Evolutionary conservation across 2,888 invertebrate genomes (phyloP).

Genomic region (Drosophila kanekoi): DNA sequence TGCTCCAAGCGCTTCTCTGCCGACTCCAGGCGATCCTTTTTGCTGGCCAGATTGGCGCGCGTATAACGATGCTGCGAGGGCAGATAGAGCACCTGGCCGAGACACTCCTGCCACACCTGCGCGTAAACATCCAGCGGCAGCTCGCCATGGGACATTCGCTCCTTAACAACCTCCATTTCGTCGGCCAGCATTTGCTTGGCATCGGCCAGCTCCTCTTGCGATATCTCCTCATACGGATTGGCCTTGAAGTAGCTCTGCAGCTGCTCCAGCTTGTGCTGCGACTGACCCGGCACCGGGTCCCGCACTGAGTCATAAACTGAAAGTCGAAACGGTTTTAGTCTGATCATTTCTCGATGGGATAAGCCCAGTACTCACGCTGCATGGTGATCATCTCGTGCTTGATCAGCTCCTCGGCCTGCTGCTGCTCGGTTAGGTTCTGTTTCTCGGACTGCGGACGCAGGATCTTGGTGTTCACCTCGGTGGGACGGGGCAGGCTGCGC

Average conservation of each 20-base stretch:
- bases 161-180: slow-evolving; percentile 96
- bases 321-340: neutral
- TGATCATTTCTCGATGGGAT: too few relatives aligned
- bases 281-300: slow-evolving; percentile 88
- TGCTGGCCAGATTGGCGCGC: slow-evolving; percentile 96
- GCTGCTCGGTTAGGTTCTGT: slow-evolving; percentile 93
- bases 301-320: slow-evolving; percentile 92
- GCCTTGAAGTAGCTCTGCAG: slow-evolving; percentile 94
- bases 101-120: slow-evolving; percentile 99
- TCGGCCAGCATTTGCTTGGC: slow-evolving; percentile 89
- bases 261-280: slow-evolving; percentile 86
- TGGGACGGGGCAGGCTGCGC: slow-evolving; percentile 92
- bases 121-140: slow-evolving; percentile 95
- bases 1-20: slow-evolving; percentile 96
- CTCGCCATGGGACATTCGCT: slow-evolving; percentile 98
- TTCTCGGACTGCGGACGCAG: slow-evolving; percentile 91
- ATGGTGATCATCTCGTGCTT: slow-evolving; percentile 98
- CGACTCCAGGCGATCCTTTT: slow-evolving; percentile 97
- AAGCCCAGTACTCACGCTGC: slow-evolving; percentile 86
- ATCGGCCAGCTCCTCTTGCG: slow-evolving; percentile 88
- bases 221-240: slow-evolving; percentile 92
- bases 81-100: slow-evolving; percentile 95
- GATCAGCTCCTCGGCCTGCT: slow-evolving; percentile 97
- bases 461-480: slow-evolving; percentile 93
- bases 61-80: slow-evolving; percentile 97